Base-by-base conservation (phyloP, 2,888 invertebrate genomes). In the Epirrhoe tristata region DNA sequence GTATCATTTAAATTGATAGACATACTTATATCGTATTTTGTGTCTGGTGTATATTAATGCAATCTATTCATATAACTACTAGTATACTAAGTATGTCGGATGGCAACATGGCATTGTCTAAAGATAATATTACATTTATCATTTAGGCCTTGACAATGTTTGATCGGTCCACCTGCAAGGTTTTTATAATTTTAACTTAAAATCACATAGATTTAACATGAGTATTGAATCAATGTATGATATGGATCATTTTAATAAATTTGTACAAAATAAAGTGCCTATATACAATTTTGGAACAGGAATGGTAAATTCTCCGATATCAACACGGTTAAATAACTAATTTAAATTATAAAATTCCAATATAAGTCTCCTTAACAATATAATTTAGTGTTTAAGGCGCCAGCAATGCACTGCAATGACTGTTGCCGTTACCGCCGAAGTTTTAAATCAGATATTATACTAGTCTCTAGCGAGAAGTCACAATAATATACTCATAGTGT, bases 331-430 rank as follows among this genome's bases (percentile, higher is more conserved):
- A 72, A 68, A 74, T 70, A 71, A 74, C 71, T 75, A 74, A 74
- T 67, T 69, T 67, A 64, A 70, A 70, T 69, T 64, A 65, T 70
- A 72, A 73, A 76, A 72, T 70, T 74, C 71, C 63, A 72, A 75
- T 76, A 75, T 73, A 74, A 75, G 72, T 73, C 67, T 73, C 51
- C 74, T 77, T 76, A 79, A 75, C 77, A 71, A 72, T 66, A 70
- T 60, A 77, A 74, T 74, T 75, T 79, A 75, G 39, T 12, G 12
- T 43, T 43, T 12, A 43, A 77, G 77, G 73, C 77, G 69, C 73
- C 66, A 74, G 70, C 77, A 74, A 70, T 72, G 73, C 59, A 59
- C 51, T 39, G 51, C 52, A 52, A 24, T 31, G 24, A n/a, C 31
- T 16, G 31, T 31, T 58, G 50, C 58, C 7, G 7, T 16, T 34